Evolutionary conservation across 2,888 invertebrate species (phyloP).

Genomic region (Catocala fraxini): DNA sequence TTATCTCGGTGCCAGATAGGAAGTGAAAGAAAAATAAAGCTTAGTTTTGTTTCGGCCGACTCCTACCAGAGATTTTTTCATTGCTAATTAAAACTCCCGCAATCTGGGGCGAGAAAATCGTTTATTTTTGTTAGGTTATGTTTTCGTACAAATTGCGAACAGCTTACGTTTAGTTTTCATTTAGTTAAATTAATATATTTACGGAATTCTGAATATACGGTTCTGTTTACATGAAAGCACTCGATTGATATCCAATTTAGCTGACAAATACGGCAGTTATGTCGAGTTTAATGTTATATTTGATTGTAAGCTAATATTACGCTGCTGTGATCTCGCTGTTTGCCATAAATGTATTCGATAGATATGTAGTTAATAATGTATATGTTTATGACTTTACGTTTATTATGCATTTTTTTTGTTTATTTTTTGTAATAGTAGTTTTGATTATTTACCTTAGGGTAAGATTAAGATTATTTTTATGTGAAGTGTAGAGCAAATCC

Average conservation of each 20-base stretch:
- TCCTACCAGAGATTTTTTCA: slow-evolving; percentile 57
- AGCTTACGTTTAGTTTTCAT: slow-evolving; percentile 12
- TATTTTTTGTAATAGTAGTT: not conserved
- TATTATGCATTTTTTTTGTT: not conserved
- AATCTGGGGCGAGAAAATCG: slow-evolving; percentile 53
- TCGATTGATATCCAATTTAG: not conserved
- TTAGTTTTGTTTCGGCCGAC: slow-evolving; percentile 51
- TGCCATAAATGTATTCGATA: slow-evolving; percentile 12
- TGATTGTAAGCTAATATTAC: slow-evolving; percentile 6
- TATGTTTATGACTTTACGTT: not conserved
- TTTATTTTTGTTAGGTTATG: slow-evolving; percentile 31
- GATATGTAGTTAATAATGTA: slow-evolving; percentile 28
- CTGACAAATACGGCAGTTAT: not conserved
- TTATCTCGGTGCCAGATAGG: slow-evolving; percentile 48
- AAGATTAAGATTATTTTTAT: no score
- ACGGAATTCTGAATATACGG: not conserved
- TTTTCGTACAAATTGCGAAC: slow-evolving; percentile 32
- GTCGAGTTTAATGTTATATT: not conserved
- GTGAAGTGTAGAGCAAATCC: no score
- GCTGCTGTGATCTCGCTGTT: slow-evolving; percentile 9
- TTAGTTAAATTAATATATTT: slow-evolving; percentile 10
- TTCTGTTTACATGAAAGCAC: not conserved
- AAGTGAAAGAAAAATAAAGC: slow-evolving; percentile 58
- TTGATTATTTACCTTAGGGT: no score
- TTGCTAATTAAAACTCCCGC: slow-evolving; percentile 63